Conservation (phyloP, 2,113 vertebrate species). For the Spizaetus ornatus region DNA sequence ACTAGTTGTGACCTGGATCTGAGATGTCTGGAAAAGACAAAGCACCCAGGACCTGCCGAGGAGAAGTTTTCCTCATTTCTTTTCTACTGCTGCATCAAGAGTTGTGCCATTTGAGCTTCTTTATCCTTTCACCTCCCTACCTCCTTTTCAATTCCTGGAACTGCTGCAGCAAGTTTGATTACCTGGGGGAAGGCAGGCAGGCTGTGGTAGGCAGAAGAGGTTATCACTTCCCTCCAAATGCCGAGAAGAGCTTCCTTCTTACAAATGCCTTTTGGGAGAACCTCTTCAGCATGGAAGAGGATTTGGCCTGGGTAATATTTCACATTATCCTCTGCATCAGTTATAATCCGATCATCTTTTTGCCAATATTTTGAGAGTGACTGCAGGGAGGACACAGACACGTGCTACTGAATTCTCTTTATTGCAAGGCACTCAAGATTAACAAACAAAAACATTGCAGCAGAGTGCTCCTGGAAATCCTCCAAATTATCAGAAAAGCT, state of each 20-base stretch:
- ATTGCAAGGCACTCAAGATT: not conserved
- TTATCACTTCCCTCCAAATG: not conserved
- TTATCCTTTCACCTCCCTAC: not conserved
- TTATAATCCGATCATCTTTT: not conserved
- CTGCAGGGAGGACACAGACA: not conserved
- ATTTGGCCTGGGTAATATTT: not conserved
- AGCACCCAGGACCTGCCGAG: not conserved
- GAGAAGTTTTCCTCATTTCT: not conserved
- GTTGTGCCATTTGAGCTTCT: not conserved
- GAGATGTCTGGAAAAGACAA: not conserved
- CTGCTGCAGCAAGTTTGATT: not conserved
- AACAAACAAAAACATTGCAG: not conserved
- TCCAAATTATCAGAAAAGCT: not conserved
- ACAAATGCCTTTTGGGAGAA: not conserved
- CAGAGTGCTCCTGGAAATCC: not conserved
- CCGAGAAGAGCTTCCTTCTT: not conserved
- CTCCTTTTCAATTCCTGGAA: not conserved
- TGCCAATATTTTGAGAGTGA: not conserved
- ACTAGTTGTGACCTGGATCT: not conserved
- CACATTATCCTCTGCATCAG: not conserved
- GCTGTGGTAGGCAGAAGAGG: not conserved
- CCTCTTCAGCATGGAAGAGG: not conserved
- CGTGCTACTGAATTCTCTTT: not conserved
- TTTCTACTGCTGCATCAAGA: not conserved
- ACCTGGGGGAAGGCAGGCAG: not conserved